phyloP scores from a whole-genome alignment of 1,140 invertebrate species.

The Ceratosolen solmsi region DNA sequence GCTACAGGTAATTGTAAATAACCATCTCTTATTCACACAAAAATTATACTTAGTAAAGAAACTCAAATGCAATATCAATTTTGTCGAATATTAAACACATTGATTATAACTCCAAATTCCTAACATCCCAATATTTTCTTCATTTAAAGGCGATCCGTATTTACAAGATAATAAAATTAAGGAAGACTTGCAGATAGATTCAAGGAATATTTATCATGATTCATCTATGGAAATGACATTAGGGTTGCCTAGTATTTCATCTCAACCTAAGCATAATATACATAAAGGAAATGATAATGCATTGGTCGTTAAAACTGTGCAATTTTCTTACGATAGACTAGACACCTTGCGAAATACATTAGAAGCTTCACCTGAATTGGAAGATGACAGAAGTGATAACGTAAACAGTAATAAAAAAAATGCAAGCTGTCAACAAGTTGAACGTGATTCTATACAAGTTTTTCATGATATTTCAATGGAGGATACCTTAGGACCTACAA shows the following conservation, averaged over 20 bases:
- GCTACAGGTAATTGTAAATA: neutral
- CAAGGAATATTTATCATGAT: neutral
- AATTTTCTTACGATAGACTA: neutral
- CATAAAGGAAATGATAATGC: neutral
- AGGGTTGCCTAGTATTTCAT: neutral
- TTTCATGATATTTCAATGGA: slow-evolving; percentile 19
- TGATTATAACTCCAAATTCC: neutral
- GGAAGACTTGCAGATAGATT: neutral
- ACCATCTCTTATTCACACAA: neutral
- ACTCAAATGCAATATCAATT: neutral
- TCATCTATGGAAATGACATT: neutral
- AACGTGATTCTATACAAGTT: slow-evolving; percentile 14
- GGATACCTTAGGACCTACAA: neutral
- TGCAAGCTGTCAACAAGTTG: neutral
- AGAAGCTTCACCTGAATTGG: neutral
- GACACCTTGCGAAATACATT: neutral
- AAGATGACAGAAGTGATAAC: neutral
- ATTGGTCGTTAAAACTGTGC: neutral
- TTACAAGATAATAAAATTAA: neutral
- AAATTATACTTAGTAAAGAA: neutral
- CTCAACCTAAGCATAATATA: neutral
- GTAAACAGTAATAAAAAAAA: neutral
- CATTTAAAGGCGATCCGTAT: neutral
- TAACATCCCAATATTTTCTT: neutral
- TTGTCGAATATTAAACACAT: neutral